phyloP scores from a whole-genome alignment of 2,888 invertebrate species.

The Lamellibrachia satsuma region DNA sequence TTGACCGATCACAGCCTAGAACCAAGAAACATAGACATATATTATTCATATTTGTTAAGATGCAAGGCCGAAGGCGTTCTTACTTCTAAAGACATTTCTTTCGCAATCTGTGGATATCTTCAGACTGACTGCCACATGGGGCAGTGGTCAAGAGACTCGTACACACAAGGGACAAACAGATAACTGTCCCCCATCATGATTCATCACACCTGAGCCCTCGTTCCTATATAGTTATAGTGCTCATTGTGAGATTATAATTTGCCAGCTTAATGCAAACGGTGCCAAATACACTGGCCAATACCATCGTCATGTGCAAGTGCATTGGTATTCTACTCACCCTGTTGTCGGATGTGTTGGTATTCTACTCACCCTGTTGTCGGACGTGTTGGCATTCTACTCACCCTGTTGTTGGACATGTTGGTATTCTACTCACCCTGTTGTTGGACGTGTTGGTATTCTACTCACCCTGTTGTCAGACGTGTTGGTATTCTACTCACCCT shows the following conservation, averaged over 20 bases:
- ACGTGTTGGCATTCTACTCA: not conserved
- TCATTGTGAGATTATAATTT: too few relatives aligned
- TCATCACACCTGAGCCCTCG: too few relatives aligned
- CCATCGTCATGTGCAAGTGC: not conserved
- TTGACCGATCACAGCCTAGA: slow-evolving; percentile 1
- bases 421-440: not conserved
- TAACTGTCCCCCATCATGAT: too few relatives aligned
- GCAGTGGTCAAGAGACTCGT: too few relatives aligned
- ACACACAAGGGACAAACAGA: too few relatives aligned
- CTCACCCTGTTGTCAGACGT: not conserved
- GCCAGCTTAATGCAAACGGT: not conserved
- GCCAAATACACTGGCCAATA: not conserved
- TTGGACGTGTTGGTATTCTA: not conserved
- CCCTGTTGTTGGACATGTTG: not conserved
- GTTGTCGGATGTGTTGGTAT: not conserved
- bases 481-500: not conserved
- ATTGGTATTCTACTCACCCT: not conserved
- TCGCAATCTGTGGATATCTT: too few relatives aligned
- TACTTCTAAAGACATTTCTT: too few relatives aligned
- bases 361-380: not conserved
- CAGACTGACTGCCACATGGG: too few relatives aligned
- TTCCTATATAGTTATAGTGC: too few relatives aligned
- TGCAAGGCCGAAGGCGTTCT: too few relatives aligned
- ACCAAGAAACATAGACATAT: not conserved
- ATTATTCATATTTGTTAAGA: too few relatives aligned